Conservation (phyloP, 2,888 invertebrate species). For the Pyrrhia umbra region DNA sequence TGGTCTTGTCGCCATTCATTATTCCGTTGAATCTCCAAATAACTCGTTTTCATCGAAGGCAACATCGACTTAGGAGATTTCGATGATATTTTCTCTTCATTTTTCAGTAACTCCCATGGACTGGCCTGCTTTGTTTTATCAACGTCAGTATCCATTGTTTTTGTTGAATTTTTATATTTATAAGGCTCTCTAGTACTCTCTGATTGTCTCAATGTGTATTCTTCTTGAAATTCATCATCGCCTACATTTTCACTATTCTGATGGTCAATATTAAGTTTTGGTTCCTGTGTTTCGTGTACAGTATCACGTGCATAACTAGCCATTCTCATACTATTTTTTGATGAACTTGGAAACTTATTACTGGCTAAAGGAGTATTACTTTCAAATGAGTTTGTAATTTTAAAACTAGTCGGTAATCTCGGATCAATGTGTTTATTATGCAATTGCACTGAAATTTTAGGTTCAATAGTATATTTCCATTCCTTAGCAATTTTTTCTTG, state of each 20-base stretch:
- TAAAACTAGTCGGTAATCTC: not conserved
- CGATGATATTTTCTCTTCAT: constrained; percentile 48
- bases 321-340: constrained; percentile 13
- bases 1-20: constrained; percentile 71
- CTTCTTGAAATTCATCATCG: constrained; percentile 64
- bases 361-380: not conserved
- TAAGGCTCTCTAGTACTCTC: constrained; percentile 26
- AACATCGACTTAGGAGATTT: constrained; percentile 66
- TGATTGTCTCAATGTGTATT: constrained; percentile 53
- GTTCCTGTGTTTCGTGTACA: not conserved
- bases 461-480: constrained; percentile 23
- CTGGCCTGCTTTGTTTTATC: constrained; percentile 23
- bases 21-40: constrained; percentile 74
- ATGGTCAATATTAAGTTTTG: constrained; percentile 6
- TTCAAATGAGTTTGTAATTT: constrained; percentile 5
- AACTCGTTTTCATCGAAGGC: constrained; percentile 70
- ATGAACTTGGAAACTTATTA: constrained; percentile 8
- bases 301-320: not conserved
- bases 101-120: constrained; percentile 48
- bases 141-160: not conserved
- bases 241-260: constrained; percentile 14
- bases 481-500: constrained; percentile 20
- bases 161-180: constrained; percentile 33
- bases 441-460: constrained; percentile 1
- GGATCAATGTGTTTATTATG: not conserved